These are phyloP conservation scores for Dermatemys mawii DNA, from an alignment of 2,113 vertebrate species.

Conservation along the genomic window DNA sequence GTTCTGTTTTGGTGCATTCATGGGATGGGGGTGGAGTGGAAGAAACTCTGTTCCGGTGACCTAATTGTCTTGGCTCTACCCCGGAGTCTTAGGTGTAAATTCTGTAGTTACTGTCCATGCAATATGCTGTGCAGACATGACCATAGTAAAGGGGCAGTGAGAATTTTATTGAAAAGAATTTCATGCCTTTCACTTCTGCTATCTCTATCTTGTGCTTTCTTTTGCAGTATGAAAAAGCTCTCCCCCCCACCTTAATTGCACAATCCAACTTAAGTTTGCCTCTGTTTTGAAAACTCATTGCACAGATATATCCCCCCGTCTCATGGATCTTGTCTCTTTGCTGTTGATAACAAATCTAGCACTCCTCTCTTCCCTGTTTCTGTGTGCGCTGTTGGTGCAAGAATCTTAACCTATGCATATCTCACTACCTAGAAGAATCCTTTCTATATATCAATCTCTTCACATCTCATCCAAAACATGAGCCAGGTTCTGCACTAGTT, in stretches of 20 bases:
- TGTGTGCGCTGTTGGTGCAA: background rate
- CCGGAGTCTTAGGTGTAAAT: background rate
- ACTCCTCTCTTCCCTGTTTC: background rate
- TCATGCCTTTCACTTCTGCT: background rate
- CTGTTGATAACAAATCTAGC: background rate
- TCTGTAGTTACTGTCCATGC: background rate
- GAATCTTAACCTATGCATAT: background rate
- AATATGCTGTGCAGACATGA: no score
- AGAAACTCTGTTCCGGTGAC: background rate
- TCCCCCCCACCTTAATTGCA: background rate
- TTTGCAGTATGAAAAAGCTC: background rate
- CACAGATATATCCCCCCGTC: no score
- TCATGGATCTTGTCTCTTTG: background rate
- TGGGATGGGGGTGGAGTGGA: background rate
- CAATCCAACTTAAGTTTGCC: background rate
- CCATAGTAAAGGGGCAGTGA: background rate
- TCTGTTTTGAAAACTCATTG: background rate
- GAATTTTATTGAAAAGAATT: background rate
- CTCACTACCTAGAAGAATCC: no score
- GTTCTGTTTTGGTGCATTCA: background rate
- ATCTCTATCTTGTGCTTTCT: background rate
- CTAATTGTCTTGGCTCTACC: background rate
- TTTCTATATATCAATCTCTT: no score
- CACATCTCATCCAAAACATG: no score
- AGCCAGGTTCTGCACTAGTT: background rate